Evolutionary conservation across 2,113 vertebrate genomes (phyloP), one percentile per base, ranked within the genome.

Genomic region (Lamprologus lemairii): DNA sequence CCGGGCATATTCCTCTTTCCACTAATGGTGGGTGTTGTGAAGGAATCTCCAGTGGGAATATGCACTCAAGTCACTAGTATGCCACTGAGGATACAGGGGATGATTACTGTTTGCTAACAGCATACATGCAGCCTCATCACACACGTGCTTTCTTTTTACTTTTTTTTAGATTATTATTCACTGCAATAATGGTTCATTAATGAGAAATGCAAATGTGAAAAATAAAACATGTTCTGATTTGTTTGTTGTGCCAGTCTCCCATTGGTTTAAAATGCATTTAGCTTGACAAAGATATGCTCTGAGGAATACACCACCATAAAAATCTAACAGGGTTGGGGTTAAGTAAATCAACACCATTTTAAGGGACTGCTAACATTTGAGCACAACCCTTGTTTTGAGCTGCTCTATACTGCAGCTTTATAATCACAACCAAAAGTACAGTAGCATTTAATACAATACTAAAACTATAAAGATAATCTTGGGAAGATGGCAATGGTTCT

Each of bases 11-110:
- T 65, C 55, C 60, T 58, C 45, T 73, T 63, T 63, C 21, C 10
- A 17, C 47, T 93, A 89, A 91, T 91, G 89, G 83, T 51, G 75
- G 63, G 9, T 89, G 84, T 88, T 91, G 54, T 89, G 65, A 82
- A 89, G 90, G 37, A 79, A 87, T 87, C 75, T 93, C 92, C 89
- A 51, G 17, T 84, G 86, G 93, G 86, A 91, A 71, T 80, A 23
- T 11, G 28, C 63, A 37, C 7, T 37, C 78, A 85, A 82, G 82
- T 86, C 75, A 68, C 60, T 85, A 83, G 83, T 47, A 60, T 80
- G 71, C 87, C 68, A 82, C 26, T 49, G 80, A 88, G 49, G 88
- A 82, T 89, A 88, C 55, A 82, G 78, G 16, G 6, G 31, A 89
- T 87, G 68, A 89, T 80, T 85, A 49, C 13, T 55, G 85, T 93